These are phyloP conservation scores for Microcebus lehilahytsara DNA, from an alignment of 2,113 vertebrate species.

Conservation along the genomic window DNA sequence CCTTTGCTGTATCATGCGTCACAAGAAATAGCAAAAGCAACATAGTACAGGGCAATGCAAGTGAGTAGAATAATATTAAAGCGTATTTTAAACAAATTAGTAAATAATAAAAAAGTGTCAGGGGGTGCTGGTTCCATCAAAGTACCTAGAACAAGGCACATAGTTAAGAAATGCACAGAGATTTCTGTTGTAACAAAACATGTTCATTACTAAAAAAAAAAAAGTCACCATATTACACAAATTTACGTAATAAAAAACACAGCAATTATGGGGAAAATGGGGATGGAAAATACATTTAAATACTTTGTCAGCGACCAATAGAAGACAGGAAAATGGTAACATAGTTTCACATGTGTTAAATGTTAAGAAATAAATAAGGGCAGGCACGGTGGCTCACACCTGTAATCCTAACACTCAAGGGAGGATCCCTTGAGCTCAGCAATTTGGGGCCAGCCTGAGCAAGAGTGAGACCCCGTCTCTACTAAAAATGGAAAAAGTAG, in stretches of 20 bases:
- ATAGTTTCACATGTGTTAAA: neutral
- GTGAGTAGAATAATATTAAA: neutral
- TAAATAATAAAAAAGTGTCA: neutral
- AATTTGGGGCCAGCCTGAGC: too few species aligned
- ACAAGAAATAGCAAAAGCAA: neutral
- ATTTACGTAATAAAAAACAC: neutral
- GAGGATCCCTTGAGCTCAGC: too few species aligned
- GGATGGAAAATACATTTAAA: neutral
- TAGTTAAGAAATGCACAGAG: neutral
- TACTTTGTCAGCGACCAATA: neutral
- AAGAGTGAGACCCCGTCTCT: too few species aligned
- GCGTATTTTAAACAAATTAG: too few species aligned
- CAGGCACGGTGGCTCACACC: too few species aligned
- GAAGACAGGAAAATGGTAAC: neutral
- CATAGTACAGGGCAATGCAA: neutral
- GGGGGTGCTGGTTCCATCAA: neutral
- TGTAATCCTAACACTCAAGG: too few species aligned
- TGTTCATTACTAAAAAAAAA: too few species aligned
- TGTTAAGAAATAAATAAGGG: neutral
- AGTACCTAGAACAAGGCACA: fast-evolving
- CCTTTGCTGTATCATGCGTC: neutral
- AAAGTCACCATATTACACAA: neutral
- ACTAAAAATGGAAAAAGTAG: too few species aligned
- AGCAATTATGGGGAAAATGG: neutral
- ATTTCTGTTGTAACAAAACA: neutral